Base-by-base conservation (phyloP, 2,888 invertebrate genomes). In the Spodoptera picta region DNA sequence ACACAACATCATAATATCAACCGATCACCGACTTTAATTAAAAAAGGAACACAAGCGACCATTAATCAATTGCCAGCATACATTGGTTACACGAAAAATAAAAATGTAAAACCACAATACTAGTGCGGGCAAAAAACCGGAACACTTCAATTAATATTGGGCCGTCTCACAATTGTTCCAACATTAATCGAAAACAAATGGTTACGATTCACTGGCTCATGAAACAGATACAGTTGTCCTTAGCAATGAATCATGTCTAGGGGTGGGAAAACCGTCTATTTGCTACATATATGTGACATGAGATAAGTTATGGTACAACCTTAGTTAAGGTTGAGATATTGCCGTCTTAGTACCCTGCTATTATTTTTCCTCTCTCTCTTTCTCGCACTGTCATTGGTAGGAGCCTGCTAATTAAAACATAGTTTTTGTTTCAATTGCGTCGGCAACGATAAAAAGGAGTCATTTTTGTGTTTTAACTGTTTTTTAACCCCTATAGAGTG, bases 81-180 rank as follows among this genome's bases (percentile, higher is more conserved):
- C 49, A 72, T 42, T 56, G 68, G 55, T 60, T 59, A 79, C 60
- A 76, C 55, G 60, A 60, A 65, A 76, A 69, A 73, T 50, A 73
- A 69, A 53, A 60, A 74, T 57, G 11, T 44, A 59, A 57, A 60
- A 68, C 52, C 51, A 45, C 47, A 62, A 65, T 54, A 75, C 60
- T 66, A 76, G 73, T 74, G 72, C 78, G 65, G 75, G 58, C 73
- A 73, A 85, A 85, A 87, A 86, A 87, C 80, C 87, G 88, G 88
- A 88, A 88, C 87, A 83, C 87, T 88, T 86, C 87, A 88, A 88
- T 88, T 79, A 81, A 79, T 87, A 87, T 70, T 73, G 81, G 60
- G 75, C 73, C 83, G 81, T 84, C 84, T 84, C 83, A 82, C 83
- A 80, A 80, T 80, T 79, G 83, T 80, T 77, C 77, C 74, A 76